phyloP scores from a whole-genome alignment of 1,140 invertebrate genomes.

The Lepidostoma basale region DNA sequence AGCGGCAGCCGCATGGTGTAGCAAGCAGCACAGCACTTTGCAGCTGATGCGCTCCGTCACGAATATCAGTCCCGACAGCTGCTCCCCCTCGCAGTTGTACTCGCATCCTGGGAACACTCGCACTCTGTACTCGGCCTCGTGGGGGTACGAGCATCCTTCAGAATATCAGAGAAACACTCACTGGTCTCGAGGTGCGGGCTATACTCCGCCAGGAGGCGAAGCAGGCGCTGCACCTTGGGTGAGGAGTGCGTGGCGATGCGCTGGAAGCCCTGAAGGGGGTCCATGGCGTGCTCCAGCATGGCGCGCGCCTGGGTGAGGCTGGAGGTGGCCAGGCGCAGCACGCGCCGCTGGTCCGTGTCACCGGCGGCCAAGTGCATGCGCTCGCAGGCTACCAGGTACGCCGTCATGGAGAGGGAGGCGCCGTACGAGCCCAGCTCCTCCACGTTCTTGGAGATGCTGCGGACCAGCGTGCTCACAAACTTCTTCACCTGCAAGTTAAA shows the following conservation, averaged over 20 bases:
- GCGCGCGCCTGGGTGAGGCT: conserved; percentile 45
- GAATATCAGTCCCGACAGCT: conserved; percentile 83
- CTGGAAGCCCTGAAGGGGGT: conserved; percentile 43
- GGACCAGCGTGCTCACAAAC: conserved; percentile 52
- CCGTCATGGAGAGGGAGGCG: conserved; percentile 62
- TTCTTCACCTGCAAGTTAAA: conserved; percentile 44
- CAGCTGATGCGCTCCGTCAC: conserved; percentile 78
- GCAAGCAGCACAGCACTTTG: conserved; percentile 75
- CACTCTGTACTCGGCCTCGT: too few relatives aligned
- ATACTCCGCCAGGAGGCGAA: conserved; percentile 63
- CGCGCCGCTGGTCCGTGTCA: conserved; percentile 51
- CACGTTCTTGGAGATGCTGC: conserved; percentile 56
- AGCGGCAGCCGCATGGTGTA: conserved; percentile 63
- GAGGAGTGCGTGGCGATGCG: conserved; percentile 62
- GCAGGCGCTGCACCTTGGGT: conserved; percentile 62
- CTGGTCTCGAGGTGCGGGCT: conserved; percentile 41
- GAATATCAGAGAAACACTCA: neutral
- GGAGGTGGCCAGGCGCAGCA: conserved; percentile 57
- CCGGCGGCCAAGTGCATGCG: conserved; percentile 61
- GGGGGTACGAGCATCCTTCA: neutral
- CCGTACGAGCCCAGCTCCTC: conserved; percentile 66
- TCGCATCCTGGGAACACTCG: neutral
- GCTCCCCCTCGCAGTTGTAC: conserved; percentile 49
- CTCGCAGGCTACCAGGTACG: conserved; percentile 68
- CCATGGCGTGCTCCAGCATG: conserved; percentile 50